These are phyloP conservation scores for Caranx ignobilis DNA, from an alignment of 2,113 vertebrate genomes.

Conservation along the genomic window DNA sequence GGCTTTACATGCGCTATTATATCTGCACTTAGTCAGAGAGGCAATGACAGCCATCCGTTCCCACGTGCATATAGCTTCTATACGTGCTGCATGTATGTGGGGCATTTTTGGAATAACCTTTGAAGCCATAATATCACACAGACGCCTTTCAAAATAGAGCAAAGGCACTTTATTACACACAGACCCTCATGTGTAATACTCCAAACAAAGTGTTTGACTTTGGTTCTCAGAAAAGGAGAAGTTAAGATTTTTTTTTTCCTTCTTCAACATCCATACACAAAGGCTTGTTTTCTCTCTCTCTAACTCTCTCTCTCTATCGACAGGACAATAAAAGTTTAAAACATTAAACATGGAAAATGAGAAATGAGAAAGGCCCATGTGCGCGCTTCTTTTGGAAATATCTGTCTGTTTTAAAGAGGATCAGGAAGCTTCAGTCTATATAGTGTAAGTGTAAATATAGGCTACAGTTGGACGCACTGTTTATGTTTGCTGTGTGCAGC, in stretches of 20 bases:
- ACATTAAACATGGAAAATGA: conserved; percentile 5
- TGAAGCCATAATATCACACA: conserved; percentile 47
- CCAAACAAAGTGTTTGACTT: conserved; percentile 60
- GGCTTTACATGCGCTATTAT: conserved; percentile 53
- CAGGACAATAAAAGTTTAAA: conserved; percentile 10
- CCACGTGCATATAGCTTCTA: conserved; percentile 33
- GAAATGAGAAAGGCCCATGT: background rate
- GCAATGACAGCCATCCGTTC: conserved; percentile 52
- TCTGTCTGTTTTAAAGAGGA: conserved; percentile 6
- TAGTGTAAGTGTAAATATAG: conserved; percentile 31
- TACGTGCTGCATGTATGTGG: conserved; percentile 38
- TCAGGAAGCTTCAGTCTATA: conserved; percentile 2
- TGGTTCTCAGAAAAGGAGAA: conserved; percentile 22
- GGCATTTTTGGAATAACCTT: conserved; percentile 51
- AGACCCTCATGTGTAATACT: conserved; percentile 52
- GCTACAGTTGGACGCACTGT: background rate
- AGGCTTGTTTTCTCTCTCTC: background rate
- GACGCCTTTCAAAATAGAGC: conserved; percentile 47
- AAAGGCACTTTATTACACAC: conserved; percentile 48
- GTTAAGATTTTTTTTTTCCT: conserved; percentile 9
- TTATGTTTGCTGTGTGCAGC: conserved; percentile 17
- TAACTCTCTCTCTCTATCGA: background rate
- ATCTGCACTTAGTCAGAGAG: conserved; percentile 44
- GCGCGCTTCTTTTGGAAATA: background rate
- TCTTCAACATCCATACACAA: conserved; percentile 11